Percentiles rank a stretch among this genome's conserved stretches.
phyloP scores from a whole-genome alignment of 2,797 vertebrate species.

The Rhabdophis nuchalis region DNA sequence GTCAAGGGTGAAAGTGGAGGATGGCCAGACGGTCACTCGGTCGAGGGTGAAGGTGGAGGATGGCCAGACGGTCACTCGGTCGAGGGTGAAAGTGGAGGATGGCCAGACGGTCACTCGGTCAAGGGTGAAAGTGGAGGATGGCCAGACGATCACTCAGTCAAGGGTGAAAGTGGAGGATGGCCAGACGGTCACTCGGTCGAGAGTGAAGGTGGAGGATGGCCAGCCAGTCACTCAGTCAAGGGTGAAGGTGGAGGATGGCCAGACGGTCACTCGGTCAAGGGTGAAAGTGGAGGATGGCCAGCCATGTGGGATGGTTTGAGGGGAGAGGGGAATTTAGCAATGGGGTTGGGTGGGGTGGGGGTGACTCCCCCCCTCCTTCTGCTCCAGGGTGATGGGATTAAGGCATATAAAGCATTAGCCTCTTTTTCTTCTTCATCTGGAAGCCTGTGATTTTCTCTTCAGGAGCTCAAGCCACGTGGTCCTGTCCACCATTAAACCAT shows the following conservation, averaged over 20 bases:
- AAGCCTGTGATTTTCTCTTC: too few species aligned
- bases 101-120: background rate
- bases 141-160: background rate
- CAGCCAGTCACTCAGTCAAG: background rate
- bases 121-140: background rate
- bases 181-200: background rate
- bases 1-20: background rate
- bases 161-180: background rate
- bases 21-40: background rate
- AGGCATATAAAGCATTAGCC: too few species aligned
- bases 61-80: background rate
- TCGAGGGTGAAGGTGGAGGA: background rate
- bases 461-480: too few species aligned
- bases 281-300: background rate
- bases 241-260: background rate
- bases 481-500: too few species aligned
- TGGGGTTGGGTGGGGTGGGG: rapidly evolving
- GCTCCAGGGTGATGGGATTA: too few species aligned
- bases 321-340: background rate
- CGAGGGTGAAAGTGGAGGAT: background rate
- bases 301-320: background rate
- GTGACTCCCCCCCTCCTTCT: too few species aligned
- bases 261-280: too few species aligned
- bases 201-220: background rate
- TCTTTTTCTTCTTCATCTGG: too few species aligned